These are phyloP conservation scores for Colossoma macropomum DNA, from an alignment of 2,113 vertebrate species.

Conservation along the genomic window DNA sequence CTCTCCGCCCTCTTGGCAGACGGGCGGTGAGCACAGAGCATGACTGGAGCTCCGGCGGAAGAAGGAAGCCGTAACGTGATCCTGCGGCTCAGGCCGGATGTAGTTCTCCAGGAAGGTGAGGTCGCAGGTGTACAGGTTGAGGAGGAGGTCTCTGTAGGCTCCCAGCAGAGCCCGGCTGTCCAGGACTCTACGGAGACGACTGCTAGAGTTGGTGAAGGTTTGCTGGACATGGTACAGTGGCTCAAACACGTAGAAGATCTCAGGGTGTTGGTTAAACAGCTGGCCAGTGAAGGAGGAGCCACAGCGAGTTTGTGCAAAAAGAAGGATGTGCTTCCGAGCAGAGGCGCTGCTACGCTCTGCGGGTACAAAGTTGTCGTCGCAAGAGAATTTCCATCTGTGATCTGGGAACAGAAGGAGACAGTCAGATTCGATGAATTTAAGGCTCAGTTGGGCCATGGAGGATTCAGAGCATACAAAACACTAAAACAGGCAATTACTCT, in stretches of 20 bases:
- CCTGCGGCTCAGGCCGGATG: conserved; percentile 75
- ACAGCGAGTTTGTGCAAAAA: conserved; percentile 82
- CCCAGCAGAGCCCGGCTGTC: conserved; percentile 77
- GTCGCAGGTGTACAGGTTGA: conserved; percentile 80
- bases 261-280: conserved; percentile 82
- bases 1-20: conserved; percentile 65
- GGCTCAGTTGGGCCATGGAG: background rate
- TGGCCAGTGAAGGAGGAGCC: conserved; percentile 84
- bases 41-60: conserved; percentile 80
- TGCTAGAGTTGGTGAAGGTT: conserved; percentile 78
- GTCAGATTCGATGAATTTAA: conserved; percentile 2
- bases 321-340: conserved; percentile 75
- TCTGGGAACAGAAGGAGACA: conserved; percentile 60
- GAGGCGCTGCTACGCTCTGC: conserved; percentile 24
- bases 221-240: conserved; percentile 83
- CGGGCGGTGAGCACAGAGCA: conserved; percentile 78
- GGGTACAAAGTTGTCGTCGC: conserved; percentile 66
- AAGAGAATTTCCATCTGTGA: conserved; percentile 70
- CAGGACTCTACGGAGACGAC: conserved; percentile 63
- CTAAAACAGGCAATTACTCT: conserved; percentile 23
- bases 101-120: conserved; percentile 81
- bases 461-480: background rate
- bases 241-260: conserved; percentile 81
- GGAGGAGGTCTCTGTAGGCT: conserved; percentile 80
- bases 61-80: conserved; percentile 75